Evolutionary conservation across 2,888 invertebrate species (phyloP), one percentile per base, ranked within the genome.

Genomic region (Busseola fusca): DNA sequence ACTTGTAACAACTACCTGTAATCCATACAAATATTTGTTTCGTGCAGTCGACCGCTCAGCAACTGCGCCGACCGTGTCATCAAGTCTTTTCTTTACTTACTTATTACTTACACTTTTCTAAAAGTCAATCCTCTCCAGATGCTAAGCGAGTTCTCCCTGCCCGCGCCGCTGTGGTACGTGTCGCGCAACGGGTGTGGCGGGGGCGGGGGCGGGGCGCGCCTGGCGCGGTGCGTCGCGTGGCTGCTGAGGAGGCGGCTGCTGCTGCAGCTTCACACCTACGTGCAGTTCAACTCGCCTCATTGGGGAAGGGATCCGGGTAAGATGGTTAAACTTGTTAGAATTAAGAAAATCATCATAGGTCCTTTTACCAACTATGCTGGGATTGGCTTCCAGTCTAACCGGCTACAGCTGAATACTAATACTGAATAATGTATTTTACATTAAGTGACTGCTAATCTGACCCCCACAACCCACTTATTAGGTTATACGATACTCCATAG

Each of bases 211-310:
- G 91, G 88, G 69, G 92, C 89, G 40, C 96, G 94, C 92, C 97
- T 98, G 70, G 97, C 98, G 48, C 97, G 98, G 87, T 97, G 98
- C 91, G 98, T 99, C n/a, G 97, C 98, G 72, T 99, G 99, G 99
- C 96, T 99, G 96, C 94, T 99, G 84, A 98, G 98, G 85, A 97
- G 98, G 84, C 97, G 98, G 81, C 95, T 99, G 74, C 93, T 99
- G 42, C 96, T 99, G 89, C 99, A 99, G 93, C 95, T 99, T 58
- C 99, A 99, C 89, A 99, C 98, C 0, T 99, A 99, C 87, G 97
- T 99, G 76, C 98, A 98, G 93, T 98, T 99, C 89, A 97, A 95
- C 89, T 93, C 93, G 79, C 92, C 93, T 72, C 93, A 78, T 96
- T 97, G 82, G 88, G 97, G 96, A n/a, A 84, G 85, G n/a, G 87